Conservation (phyloP, 2,888 invertebrate genomes). For the Orthosia gracilis region DNA sequence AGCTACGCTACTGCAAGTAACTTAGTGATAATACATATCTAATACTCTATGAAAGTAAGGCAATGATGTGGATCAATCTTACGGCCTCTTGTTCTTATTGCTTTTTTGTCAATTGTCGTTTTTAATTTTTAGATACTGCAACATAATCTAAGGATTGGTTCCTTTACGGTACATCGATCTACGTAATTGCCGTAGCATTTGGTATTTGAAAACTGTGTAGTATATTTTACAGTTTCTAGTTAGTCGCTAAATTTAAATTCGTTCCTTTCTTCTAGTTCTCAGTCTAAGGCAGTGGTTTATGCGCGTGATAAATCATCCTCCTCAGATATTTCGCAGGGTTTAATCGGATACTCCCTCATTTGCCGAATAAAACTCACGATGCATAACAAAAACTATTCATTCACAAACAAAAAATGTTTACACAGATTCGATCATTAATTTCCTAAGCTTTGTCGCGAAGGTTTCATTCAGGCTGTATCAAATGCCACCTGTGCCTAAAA, state of each 20-base stretch:
- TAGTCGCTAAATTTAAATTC: background rate
- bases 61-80: no score
- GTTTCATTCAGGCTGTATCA: conserved; percentile 63
- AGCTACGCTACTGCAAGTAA: no score
- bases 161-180: background rate
- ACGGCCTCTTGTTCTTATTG: no score
- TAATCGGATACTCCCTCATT: conserved; percentile 50
- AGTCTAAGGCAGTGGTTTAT: background rate
- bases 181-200: background rate
- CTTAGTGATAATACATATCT: no score
- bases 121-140: background rate
- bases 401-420: conserved; percentile 85
- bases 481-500: conserved; percentile 66
- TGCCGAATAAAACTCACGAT: conserved; percentile 42
- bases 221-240: background rate
- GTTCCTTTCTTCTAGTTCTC: background rate
- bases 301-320: conserved; percentile 37
- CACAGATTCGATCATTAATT: conserved; percentile 82
- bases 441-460: conserved; percentile 65
- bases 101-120: no score
- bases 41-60: no score
- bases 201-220: no score
- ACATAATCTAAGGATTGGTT: background rate
- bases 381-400: conserved; percentile 59
- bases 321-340: conserved; percentile 32